A percentile compares a stretch with the other conserved stretches of the same genome.
Conservation (phyloP, 2,113 vertebrate genomes). For the Siniperca knerii region DNA sequence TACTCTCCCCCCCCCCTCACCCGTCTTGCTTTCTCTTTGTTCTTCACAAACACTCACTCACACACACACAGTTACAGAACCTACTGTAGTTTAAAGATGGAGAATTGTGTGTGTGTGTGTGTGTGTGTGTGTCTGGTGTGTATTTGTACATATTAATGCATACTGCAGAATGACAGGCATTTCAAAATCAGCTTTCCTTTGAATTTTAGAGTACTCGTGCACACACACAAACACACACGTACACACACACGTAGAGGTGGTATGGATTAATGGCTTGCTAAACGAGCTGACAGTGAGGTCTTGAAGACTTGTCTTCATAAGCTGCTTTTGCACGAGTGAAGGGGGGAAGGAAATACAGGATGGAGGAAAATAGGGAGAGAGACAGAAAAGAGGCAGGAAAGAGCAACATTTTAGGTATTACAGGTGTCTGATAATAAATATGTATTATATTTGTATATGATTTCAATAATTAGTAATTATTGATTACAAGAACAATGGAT, state of each 20-base stretch:
- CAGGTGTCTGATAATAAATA: background rate
- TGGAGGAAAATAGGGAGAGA: background rate
- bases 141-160: constrained; percentile 36
- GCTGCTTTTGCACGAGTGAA: constrained; percentile 67
- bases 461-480: background rate
- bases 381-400: background rate
- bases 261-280: constrained; percentile 76
- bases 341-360: constrained; percentile 33
- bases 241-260: constrained; percentile 49
- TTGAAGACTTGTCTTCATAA: constrained; percentile 69
- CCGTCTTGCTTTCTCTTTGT: constrained; percentile 27
- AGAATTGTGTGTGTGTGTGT: constrained; percentile 11
- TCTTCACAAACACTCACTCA: constrained; percentile 8
- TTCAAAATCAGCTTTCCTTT: constrained; percentile 62
- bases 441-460: background rate
- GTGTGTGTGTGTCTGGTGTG: background rate
- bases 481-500: background rate
- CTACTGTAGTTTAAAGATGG: constrained; percentile 30
- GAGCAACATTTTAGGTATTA: background rate
- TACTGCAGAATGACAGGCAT: constrained; percentile 59
- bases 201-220: constrained; percentile 20
- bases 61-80: background rate
- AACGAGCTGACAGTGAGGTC: constrained; percentile 77
- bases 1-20: background rate
- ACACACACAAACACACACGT: background rate